Evolutionary conservation across 2,113 vertebrate genomes (phyloP).

Genomic region (Dromaius novaehollandiae): DNA sequence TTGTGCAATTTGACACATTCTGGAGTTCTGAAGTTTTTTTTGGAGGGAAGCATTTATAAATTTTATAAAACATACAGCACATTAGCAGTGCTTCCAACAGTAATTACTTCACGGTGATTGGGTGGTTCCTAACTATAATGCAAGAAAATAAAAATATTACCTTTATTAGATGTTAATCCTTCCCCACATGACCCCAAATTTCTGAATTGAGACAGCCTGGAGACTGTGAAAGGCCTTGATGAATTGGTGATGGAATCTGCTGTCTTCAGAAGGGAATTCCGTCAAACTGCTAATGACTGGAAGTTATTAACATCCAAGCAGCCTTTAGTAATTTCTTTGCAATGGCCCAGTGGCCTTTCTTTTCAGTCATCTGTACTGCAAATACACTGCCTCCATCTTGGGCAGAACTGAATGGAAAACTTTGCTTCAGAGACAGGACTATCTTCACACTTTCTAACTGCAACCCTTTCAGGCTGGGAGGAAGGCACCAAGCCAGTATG

Average conservation of each 20-base stretch:
- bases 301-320: not conserved
- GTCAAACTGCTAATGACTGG: not conserved
- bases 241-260: not conserved
- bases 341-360: not conserved
- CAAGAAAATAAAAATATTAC: not conserved
- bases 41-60: not conserved
- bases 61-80: not conserved
- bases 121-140: not conserved
- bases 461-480: not conserved
- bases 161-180: constrained; percentile 2
- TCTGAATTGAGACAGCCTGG: not conserved
- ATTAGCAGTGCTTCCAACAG: not conserved
- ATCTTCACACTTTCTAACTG: not conserved
- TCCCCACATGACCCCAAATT: not conserved
- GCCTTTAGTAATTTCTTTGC: not conserved
- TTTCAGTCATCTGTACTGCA: not conserved
- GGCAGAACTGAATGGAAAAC: not conserved
- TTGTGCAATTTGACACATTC: not conserved
- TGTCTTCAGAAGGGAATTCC: not conserved
- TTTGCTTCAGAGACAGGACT: not conserved
- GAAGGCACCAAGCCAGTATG: not conserved
- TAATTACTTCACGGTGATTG: not conserved
- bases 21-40: not conserved
- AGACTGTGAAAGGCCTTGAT: not conserved
- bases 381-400: not conserved